Percentiles rank a stretch among this genome's conserved stretches.
phyloP scores from a whole-genome alignment of 2,113 vertebrate species.

The Jaculus jaculus region DNA sequence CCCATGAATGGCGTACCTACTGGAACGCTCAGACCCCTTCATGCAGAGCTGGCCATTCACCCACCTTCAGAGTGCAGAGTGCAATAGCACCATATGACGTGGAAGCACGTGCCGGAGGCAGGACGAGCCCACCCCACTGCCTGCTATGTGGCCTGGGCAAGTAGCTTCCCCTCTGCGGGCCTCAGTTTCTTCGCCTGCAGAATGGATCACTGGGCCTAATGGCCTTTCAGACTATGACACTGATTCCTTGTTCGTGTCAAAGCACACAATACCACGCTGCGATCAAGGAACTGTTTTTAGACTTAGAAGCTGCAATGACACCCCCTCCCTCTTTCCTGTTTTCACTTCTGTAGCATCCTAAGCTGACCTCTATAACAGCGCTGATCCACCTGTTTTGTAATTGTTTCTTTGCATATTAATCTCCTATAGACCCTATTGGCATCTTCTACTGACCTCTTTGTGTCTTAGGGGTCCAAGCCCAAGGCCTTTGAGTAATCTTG shows the following conservation, averaged over 20 bases:
- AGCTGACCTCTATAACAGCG: neutral
- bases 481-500: neutral
- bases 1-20: neutral
- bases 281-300: neutral
- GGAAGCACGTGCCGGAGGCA: neutral
- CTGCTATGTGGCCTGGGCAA: neutral
- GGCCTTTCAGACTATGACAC: neutral
- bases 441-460: neutral
- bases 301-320: neutral
- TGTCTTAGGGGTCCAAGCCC: slow-evolving; percentile 11
- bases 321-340: rapidly evolving
- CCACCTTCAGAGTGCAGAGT: neutral
- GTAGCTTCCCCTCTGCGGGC: neutral
- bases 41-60: neutral
- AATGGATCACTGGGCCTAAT: neutral
- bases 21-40: neutral
- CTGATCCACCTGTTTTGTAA: neutral
- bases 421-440: neutral
- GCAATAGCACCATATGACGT: neutral
- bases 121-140: neutral
- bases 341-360: neutral
- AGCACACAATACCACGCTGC: neutral
- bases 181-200: neutral
- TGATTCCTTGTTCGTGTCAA: neutral
- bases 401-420: neutral